A percentile compares a stretch with the other conserved stretches of the same genome.
phyloP scores from a whole-genome alignment of 2,797 vertebrate species.

The Ctenosaura bakeri region DNA sequence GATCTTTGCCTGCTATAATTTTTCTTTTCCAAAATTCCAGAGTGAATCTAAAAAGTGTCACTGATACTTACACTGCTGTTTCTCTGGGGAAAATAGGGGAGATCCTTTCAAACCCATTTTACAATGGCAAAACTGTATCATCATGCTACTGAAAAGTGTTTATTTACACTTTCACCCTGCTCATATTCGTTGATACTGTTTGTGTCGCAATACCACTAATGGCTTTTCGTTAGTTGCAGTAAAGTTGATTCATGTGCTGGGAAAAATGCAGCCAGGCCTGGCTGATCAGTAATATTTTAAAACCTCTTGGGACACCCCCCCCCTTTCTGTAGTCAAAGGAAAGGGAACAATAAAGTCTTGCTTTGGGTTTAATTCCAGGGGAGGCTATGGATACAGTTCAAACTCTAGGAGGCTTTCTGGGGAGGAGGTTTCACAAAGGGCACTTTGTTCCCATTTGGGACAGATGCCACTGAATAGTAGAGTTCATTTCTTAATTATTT shows the following conservation, averaged over 20 bases:
- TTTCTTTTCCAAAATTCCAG: slow-evolving; percentile 15
- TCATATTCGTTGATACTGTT: slow-evolving; percentile 33
- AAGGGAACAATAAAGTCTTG: slow-evolving; percentile 61
- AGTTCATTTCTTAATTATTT: slow-evolving; percentile 72
- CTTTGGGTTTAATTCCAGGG: slow-evolving; percentile 58
- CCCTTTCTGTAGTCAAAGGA: slow-evolving; percentile 38
- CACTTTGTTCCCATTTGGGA: slow-evolving; percentile 75
- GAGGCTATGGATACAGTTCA: slow-evolving; percentile 55
- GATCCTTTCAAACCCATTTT: background rate
- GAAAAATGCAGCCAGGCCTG: slow-evolving; percentile 45
- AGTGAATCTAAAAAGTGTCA: slow-evolving; percentile 14
- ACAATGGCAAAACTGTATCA: background rate
- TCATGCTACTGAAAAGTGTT: slow-evolving; percentile 7
- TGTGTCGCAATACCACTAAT: slow-evolving; percentile 40
- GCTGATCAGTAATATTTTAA: slow-evolving; percentile 47
- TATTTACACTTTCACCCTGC: slow-evolving; percentile 15
- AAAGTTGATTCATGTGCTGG: slow-evolving; percentile 44
- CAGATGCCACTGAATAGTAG: slow-evolving; percentile 67
- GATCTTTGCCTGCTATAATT: background rate
- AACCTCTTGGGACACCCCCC: slow-evolving; percentile 44
- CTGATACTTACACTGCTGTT: slow-evolving; percentile 4
- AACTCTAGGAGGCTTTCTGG: slow-evolving; percentile 65
- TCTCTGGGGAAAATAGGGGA: background rate
- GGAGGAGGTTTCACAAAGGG: slow-evolving; percentile 71
- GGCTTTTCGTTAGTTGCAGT: slow-evolving; percentile 24